Evolutionary conservation across 2,113 vertebrate species (phyloP).

Genomic region (Gracilinanus agilis): DNA sequence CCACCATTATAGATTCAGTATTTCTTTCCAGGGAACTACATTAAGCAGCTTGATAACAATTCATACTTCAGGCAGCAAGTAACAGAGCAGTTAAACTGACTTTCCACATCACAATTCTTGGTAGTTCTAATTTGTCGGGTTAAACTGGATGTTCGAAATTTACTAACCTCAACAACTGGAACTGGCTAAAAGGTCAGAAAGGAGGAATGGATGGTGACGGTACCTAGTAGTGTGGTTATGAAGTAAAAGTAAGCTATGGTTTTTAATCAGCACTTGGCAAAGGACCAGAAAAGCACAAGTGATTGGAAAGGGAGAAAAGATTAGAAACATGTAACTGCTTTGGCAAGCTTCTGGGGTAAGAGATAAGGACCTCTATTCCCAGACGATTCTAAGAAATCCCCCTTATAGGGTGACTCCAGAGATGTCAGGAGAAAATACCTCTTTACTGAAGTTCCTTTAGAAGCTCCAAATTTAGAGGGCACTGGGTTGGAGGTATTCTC

Average conservation of each 20-base stretch:
- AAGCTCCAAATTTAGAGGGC: neutral
- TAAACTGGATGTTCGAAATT: slow-evolving; percentile 35
- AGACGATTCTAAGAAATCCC: neutral
- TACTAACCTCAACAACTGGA: slow-evolving; percentile 51
- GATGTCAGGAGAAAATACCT: slow-evolving; percentile 1
- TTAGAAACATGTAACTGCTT: neutral
- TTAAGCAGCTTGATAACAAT: neutral
- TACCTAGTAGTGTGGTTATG: slow-evolving; percentile 6
- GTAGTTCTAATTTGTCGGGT: neutral
- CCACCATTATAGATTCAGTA: neutral
- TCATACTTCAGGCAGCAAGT: neutral
- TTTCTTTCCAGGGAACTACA: neutral
- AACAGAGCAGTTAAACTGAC: neutral
- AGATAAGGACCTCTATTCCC: slow-evolving; percentile 9
- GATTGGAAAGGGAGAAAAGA: slow-evolving; percentile 14
- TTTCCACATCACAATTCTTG: neutral
- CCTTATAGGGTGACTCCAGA: neutral
- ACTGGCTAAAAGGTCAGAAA: slow-evolving; percentile 12
- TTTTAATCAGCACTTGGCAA: slow-evolving; percentile 19
- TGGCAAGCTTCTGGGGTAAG: neutral
- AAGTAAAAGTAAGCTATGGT: slow-evolving; percentile 39
- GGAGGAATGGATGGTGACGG: neutral
- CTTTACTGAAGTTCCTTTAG: slow-evolving; percentile 15
- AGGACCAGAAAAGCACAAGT: slow-evolving; percentile 40
- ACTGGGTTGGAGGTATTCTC: slow-evolving; percentile 5